phyloP scores from a whole-genome alignment of 2,888 invertebrate genomes.

The Laspeyria flexula region DNA sequence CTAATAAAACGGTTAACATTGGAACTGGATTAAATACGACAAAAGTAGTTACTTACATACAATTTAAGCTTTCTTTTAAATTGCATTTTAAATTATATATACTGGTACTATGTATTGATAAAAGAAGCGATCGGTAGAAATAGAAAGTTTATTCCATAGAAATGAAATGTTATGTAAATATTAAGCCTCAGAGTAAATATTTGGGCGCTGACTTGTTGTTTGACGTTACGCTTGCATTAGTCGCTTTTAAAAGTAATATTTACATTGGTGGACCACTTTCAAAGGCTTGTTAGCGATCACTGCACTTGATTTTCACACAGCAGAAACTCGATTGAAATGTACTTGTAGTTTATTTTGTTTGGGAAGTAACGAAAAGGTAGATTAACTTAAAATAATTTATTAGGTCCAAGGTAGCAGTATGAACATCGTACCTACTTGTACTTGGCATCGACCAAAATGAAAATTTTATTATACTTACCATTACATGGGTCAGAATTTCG shows the following conservation, averaged over 20 bases:
- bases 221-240: constrained; percentile 69
- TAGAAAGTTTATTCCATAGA: constrained; percentile 65
- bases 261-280: constrained; percentile 60
- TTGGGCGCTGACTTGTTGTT: constrained; percentile 59
- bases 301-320: constrained; percentile 46
- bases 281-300: constrained; percentile 44
- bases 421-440: constrained; percentile 15
- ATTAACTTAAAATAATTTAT: constrained; percentile 30
- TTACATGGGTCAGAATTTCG: no score
- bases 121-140: constrained; percentile 47
- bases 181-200: constrained; percentile 66
- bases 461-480: no score
- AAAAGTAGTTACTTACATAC: no score
- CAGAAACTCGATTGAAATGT: constrained; percentile 42
- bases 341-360: constrained; percentile 33
- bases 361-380: constrained; percentile 16
- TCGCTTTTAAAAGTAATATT: constrained; percentile 69
- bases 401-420: no score
- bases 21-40: no score
- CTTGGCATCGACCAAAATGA: no score
- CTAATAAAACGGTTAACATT: no score
- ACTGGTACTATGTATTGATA: background rate
- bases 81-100: background rate
- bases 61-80: no score
- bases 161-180: constrained; percentile 74